phyloP scores from a whole-genome alignment of 2,113 vertebrate species.

The Budorcas taxicolor region DNA sequence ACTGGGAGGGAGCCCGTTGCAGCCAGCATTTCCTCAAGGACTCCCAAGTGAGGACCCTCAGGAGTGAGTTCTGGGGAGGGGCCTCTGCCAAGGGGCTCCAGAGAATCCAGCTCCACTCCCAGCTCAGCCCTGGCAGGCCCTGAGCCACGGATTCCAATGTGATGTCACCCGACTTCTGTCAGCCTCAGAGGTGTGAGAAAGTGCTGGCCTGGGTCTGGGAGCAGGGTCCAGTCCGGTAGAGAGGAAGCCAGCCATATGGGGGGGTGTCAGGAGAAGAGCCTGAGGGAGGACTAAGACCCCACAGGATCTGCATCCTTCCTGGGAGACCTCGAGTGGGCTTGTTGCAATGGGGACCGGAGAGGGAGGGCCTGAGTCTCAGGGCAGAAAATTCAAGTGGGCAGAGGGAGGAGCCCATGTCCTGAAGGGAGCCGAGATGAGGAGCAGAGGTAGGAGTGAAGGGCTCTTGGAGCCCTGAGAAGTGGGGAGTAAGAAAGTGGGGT shows the following conservation, averaged over 20 bases:
- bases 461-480: not conserved
- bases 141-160: not conserved
- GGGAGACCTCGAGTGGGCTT: not conserved
- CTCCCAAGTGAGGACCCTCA: not conserved
- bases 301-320: not conserved
- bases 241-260: not conserved
- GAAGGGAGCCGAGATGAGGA: not conserved
- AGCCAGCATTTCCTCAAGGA: not conserved
- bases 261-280: not conserved
- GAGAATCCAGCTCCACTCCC: not conserved
- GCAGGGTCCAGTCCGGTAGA: fast-evolving
- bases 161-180: not conserved
- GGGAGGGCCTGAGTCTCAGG: not conserved
- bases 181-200: not conserved
- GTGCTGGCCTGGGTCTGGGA: not conserved
- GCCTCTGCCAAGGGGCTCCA: not conserved
- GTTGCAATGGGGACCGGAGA: fast-evolving
- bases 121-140: not conserved
- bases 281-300: not conserved
- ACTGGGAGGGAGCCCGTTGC: not conserved
- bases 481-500: not conserved
- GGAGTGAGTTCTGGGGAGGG: not conserved
- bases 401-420: not conserved
- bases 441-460: not conserved
- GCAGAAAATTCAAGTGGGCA: not conserved